phyloP scores from a whole-genome alignment of 2,888 invertebrate genomes.

The Drosophila falleni region DNA sequence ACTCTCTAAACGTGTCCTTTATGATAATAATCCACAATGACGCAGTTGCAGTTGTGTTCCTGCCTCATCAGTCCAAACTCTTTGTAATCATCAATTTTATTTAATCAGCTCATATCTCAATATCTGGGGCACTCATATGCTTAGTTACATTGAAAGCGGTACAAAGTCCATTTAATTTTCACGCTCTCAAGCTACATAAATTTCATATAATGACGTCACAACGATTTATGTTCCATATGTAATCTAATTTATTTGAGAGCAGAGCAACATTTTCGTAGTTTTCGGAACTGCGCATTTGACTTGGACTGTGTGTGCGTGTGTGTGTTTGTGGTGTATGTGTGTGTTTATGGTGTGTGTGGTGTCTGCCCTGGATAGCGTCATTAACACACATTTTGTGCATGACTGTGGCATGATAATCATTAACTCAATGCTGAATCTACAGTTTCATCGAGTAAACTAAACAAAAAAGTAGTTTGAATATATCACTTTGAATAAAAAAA shows the following conservation, averaged over 20 bases:
- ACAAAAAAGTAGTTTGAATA: neutral
- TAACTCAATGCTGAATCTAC: conserved; percentile 18
- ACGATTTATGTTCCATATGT: conserved; percentile 15
- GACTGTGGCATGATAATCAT: conserved; percentile 25
- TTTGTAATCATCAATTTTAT: neutral
- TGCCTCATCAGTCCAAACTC: neutral
- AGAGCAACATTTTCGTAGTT: conserved; percentile 11
- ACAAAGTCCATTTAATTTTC: conserved; percentile 42
- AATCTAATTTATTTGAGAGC: conserved; percentile 40
- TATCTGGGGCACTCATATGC: conserved; percentile 31
- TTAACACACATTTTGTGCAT: conserved; percentile 39
- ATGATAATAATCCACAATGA: too few species aligned
- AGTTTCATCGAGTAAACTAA: conserved; percentile 7
- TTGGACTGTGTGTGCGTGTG: conserved; percentile 21
- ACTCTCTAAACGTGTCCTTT: neutral
- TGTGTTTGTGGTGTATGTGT: neutral
- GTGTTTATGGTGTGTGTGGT: conserved; percentile 11
- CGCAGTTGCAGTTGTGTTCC: neutral
- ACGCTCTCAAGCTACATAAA: conserved; percentile 5
- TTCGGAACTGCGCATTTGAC: conserved; percentile 55
- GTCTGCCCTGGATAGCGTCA: conserved; percentile 31
- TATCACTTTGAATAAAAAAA: neutral
- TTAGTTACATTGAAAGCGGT: conserved; percentile 40
- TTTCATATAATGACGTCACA: conserved; percentile 43
- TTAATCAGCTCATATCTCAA: conserved; percentile 18